These are phyloP conservation scores for Diglossa brunneiventris DNA, from an alignment of 2,113 vertebrate species.

Conservation along the genomic window DNA sequence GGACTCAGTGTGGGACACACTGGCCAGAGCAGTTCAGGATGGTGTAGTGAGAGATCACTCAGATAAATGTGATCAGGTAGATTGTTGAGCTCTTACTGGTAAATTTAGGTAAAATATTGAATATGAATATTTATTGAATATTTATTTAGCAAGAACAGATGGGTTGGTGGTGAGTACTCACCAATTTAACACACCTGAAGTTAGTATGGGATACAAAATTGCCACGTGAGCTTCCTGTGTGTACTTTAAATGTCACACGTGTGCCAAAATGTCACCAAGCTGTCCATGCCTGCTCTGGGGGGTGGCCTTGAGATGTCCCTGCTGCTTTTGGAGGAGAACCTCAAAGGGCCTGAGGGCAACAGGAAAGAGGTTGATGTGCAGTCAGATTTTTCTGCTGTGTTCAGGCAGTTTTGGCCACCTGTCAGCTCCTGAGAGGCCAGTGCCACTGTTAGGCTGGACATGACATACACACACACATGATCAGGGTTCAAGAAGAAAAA, in stretches of 20 bases:
- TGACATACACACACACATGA: no score
- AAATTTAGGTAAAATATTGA: neutral
- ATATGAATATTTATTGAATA: neutral
- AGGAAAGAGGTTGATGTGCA: neutral
- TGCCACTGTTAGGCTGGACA: no score
- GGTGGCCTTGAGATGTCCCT: no score
- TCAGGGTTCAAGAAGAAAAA: no score
- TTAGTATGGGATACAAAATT: neutral
- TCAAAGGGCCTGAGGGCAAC: neutral
- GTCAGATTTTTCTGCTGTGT: neutral
- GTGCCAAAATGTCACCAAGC: neutral
- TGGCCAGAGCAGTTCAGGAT: neutral
- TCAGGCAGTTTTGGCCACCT: neutral
- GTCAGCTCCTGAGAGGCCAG: neutral
- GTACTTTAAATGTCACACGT: no score
- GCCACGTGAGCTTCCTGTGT: neutral
- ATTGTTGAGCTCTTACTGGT: neutral
- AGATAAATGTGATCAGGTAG: neutral
- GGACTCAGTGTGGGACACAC: neutral
- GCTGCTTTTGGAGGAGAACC: neutral
- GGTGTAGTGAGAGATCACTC: neutral
- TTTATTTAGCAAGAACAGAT: neutral
- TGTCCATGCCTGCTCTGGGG: accelerated
- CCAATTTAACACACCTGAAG: neutral
- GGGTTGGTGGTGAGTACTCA: neutral